Conservation (phyloP, 2,113 vertebrate genomes). For the Lampris incognitus region DNA sequence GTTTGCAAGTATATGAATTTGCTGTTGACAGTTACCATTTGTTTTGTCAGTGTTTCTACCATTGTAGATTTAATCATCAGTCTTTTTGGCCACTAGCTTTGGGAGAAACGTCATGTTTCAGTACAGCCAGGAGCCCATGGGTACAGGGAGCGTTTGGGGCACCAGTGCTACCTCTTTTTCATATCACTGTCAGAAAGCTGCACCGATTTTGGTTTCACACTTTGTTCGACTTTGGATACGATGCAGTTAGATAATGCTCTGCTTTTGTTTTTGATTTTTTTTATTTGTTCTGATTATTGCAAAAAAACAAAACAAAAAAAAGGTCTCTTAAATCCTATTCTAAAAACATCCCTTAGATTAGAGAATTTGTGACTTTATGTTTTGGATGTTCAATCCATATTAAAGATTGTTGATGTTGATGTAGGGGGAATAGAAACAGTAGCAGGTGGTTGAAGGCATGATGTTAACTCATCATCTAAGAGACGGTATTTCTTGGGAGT, state of each 20-base stretch:
- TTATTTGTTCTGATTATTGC: not conserved
- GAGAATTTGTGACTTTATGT: too few relatives aligned
- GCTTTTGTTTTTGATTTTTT: not conserved
- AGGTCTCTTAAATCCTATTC: not conserved
- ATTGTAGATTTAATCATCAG: too few relatives aligned
- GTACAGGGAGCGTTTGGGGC: not conserved
- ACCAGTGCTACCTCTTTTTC: not conserved
- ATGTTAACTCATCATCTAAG: not conserved
- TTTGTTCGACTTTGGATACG: too few relatives aligned
- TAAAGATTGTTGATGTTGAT: too few relatives aligned
- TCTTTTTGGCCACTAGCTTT: too few relatives aligned
- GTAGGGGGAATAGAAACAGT: not conserved
- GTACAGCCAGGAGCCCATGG: not conserved
- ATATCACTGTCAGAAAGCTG: too few relatives aligned
- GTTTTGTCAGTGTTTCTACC: too few relatives aligned
- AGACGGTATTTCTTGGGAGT: not conserved
- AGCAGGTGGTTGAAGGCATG: not conserved
- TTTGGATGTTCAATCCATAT: too few relatives aligned
- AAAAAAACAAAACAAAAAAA: not conserved
- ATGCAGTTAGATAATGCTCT: not conserved
- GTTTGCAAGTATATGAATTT: too few relatives aligned
- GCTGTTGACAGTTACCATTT: too few relatives aligned
- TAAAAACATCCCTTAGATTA: not conserved
- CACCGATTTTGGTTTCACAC: not conserved
- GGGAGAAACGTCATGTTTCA: not conserved